These are phyloP conservation scores for Ctenicera cuprea DNA, from an alignment of 2,888 invertebrate genomes.

Conservation along the genomic window DNA sequence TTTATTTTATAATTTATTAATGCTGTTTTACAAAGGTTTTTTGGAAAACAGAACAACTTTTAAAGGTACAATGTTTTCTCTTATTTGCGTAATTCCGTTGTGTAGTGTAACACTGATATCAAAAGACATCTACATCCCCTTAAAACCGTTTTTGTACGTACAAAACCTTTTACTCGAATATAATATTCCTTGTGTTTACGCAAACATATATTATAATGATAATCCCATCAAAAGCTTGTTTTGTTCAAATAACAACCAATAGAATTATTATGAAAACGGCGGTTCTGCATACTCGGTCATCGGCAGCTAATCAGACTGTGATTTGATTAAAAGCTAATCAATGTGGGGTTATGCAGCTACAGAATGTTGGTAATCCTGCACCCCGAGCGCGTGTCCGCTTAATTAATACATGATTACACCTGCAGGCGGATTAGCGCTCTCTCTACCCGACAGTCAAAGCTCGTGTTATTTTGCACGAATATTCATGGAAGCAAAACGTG, in stretches of 20 bases:
- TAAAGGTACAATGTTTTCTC: too few relatives aligned
- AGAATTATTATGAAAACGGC: slow-evolving; percentile 44
- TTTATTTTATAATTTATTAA: too few relatives aligned
- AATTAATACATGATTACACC: slow-evolving; percentile 69
- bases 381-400: slow-evolving; percentile 65
- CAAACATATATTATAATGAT: slow-evolving; percentile 4
- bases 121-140: slow-evolving; percentile 28
- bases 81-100: too few relatives aligned
- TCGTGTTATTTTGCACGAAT: slow-evolving; percentile 50
- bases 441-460: slow-evolving; percentile 51
- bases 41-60: too few relatives aligned
- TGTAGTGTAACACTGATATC: slow-evolving; percentile 24
- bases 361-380: slow-evolving; percentile 64
- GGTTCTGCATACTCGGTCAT: slow-evolving; percentile 42
- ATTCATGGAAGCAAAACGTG: slow-evolving; percentile 49
- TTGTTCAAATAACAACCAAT: slow-evolving; percentile 14
- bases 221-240: slow-evolving; percentile 21
- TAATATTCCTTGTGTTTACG: slow-evolving; percentile 30
- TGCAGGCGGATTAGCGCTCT: slow-evolving; percentile 62
- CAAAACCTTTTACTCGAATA: neutral
- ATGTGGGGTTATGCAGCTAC: slow-evolving; percentile 62
- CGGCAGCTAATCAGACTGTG: slow-evolving; percentile 59
- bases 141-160: slow-evolving; percentile 10
- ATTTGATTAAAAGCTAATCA: slow-evolving; percentile 67
- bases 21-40: too few relatives aligned